Evolutionary conservation across 2,888 invertebrate species (phyloP).

Genomic region (Lypha dubia): DNA sequence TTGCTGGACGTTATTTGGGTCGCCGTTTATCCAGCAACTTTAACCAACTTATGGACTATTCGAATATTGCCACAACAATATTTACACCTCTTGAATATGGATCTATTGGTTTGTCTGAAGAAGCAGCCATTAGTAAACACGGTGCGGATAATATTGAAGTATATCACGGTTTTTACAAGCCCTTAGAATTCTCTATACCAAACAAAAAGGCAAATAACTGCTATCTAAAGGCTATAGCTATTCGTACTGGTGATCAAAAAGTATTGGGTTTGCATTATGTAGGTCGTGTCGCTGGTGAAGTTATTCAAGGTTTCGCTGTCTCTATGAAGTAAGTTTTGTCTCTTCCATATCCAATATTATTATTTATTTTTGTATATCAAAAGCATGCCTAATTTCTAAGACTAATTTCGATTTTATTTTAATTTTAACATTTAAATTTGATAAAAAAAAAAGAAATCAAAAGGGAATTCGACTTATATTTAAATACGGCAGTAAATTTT

Average conservation of each 20-base stretch:
- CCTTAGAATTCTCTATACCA: conserved; percentile 97
- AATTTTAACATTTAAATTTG: too few species aligned
- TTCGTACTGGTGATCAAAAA: conserved; percentile 87
- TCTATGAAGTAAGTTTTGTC: conserved; percentile 91
- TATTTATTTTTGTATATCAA: too few species aligned
- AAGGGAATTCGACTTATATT: too few species aligned
- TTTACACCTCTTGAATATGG: conserved; percentile 98
- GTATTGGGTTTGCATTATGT: conserved; percentile 95
- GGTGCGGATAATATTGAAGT: conserved; percentile 93
- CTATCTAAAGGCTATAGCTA: conserved; percentile 93
- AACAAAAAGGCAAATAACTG: conserved; percentile 94
- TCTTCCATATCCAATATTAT: too few species aligned
- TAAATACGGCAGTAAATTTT: too few species aligned
- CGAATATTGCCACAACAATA: conserved; percentile 95
- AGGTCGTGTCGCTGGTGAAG: conserved; percentile 96
- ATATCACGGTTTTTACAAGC: conserved; percentile 97
- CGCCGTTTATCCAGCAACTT: conserved; percentile 87
- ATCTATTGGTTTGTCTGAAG: conserved; percentile 96
- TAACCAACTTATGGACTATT: conserved; percentile 90
- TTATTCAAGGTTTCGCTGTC: conserved; percentile 96
- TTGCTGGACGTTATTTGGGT: conserved; percentile 94
- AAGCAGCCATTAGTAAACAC: conserved; percentile 87
- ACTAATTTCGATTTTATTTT: too few species aligned
- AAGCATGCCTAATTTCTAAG: too few species aligned
- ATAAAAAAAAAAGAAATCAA: too few species aligned